Conservation (phyloP, 2,888 invertebrate species). For the Boloria euphrosyne region DNA sequence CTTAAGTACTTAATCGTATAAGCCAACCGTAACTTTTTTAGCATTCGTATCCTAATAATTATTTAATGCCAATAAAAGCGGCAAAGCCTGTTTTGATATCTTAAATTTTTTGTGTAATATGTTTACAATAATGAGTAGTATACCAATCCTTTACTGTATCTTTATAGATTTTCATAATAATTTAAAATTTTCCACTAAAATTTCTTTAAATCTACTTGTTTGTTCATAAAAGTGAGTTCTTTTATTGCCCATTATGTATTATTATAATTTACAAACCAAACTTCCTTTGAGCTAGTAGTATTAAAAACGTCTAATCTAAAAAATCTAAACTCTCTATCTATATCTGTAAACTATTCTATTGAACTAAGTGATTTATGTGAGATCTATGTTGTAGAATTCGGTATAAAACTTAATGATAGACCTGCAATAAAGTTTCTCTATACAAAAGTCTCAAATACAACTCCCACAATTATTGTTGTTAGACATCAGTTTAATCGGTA, state of each 20-base stretch:
- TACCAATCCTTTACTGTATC: no score
- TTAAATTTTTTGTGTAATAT: conserved; percentile 1
- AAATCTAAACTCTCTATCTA: conserved; percentile 21
- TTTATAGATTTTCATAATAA: no score
- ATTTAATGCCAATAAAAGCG: conserved; percentile 23
- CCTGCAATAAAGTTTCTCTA: conserved; percentile 6
- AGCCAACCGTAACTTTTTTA: conserved; percentile 39
- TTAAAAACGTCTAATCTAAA: conserved; percentile 15
- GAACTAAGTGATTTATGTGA: not conserved
- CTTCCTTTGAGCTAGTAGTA: not conserved
- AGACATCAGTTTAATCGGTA: not conserved
- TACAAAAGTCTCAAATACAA: no score
- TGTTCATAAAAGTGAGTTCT: no score
- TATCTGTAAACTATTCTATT: conserved; percentile 20
- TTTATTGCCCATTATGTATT: no score
- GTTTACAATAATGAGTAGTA: not conserved
- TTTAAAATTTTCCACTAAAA: no score
- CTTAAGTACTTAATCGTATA: conserved; percentile 24
- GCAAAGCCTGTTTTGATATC: conserved; percentile 29
- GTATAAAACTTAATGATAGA: not conserved
- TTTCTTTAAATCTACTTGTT: no score
- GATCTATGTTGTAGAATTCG: not conserved
- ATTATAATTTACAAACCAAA: no score
- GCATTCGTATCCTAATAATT: conserved; percentile 23
- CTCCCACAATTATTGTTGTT: no score